These are phyloP conservation scores for Sprattus sprattus DNA, from an alignment of 2,113 vertebrate species.

Conservation along the genomic window DNA sequence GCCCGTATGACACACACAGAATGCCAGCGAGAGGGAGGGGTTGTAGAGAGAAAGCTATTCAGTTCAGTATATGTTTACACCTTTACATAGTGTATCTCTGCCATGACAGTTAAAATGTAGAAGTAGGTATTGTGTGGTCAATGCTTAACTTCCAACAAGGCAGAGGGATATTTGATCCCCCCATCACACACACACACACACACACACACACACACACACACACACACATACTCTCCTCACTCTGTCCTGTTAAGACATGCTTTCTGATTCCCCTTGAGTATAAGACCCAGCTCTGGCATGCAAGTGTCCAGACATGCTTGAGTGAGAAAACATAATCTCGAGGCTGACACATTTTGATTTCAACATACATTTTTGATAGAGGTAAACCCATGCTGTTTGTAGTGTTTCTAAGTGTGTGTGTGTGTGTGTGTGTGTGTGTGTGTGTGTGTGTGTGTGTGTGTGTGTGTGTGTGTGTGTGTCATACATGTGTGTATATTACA, in stretches of 20 bases:
- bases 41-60: background rate
- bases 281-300: slow-evolving; percentile 60
- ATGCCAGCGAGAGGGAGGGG: background rate
- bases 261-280: too few relatives aligned
- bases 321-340: background rate
- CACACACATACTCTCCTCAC: background rate
- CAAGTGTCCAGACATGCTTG: slow-evolving; percentile 64
- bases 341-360: background rate
- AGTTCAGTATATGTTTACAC: background rate
- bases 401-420: background rate
- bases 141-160: background rate
- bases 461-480: background rate
- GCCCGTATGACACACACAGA: background rate
- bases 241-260: slow-evolving; percentile 50
- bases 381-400: background rate
- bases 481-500: background rate
- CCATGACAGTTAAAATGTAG: background rate
- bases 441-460: slow-evolving; percentile 26
- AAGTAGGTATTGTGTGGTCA: background rate
- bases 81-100: background rate
- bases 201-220: background rate
- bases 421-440: background rate
- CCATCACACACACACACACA: background rate
- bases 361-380: background rate
- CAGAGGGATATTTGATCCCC: background rate